These are phyloP conservation scores for Typhlichthys subterraneus DNA, from an alignment of 2,797 vertebrate genomes.

Conservation along the genomic window DNA sequence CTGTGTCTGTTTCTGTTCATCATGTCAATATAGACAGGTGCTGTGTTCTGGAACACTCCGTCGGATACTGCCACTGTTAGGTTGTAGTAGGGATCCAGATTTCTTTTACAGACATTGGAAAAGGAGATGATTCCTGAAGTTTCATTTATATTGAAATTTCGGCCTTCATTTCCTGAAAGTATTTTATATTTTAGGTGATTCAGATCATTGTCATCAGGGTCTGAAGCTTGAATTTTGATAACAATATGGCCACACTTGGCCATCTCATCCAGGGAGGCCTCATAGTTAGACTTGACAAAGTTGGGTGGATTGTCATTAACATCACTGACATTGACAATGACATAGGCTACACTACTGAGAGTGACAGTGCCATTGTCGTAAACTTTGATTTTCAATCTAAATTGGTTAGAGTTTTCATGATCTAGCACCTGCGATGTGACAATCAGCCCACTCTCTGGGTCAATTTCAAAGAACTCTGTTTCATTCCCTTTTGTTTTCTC, in stretches of 20 bases:
- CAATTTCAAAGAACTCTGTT: constrained; percentile 85
- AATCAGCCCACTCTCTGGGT: constrained; percentile 84
- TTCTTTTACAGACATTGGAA: constrained; percentile 90
- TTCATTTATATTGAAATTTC: constrained; percentile 92
- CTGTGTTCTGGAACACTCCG: constrained; percentile 90
- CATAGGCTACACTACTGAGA: constrained; percentile 81
- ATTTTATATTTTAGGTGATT: constrained; percentile 89
- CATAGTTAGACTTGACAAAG: constrained; percentile 87
- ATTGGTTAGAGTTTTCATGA: constrained; percentile 84
- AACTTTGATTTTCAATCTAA: constrained; percentile 85
- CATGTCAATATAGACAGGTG: constrained; percentile 94
- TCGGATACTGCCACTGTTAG: constrained; percentile 94
- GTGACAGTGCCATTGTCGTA: constrained; percentile 84
- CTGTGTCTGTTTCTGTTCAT: constrained; percentile 90
- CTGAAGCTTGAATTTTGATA: constrained; percentile 94
- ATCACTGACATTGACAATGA: constrained; percentile 86
- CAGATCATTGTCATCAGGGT: constrained; percentile 83
- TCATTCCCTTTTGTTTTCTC: constrained; percentile 75
- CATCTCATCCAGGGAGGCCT: constrained; percentile 88
- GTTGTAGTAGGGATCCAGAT: constrained; percentile 86
- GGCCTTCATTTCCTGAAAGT: constrained; percentile 90
- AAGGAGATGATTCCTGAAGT: constrained; percentile 93
- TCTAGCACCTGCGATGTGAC: constrained; percentile 84
- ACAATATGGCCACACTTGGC: constrained; percentile 93
- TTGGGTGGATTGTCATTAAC: constrained; percentile 94